Conservation (phyloP, 2,888 invertebrate species). For the Cylindroiulus punctatus region DNA sequence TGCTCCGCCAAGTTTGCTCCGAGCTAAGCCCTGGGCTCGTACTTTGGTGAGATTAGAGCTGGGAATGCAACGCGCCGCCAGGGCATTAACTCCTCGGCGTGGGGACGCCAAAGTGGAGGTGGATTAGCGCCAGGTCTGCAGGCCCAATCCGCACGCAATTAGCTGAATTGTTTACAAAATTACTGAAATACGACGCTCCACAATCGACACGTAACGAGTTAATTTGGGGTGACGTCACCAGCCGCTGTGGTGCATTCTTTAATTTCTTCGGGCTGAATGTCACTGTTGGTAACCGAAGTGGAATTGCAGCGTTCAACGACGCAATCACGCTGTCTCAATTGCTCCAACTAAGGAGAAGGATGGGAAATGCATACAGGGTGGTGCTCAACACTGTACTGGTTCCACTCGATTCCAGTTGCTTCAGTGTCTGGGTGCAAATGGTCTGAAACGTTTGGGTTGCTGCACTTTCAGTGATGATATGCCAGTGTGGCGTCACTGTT, state of each 20-base stretch:
- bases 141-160: conserved; percentile 42
- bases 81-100: background rate
- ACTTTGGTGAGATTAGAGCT: conserved; percentile 28
- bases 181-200: background rate
- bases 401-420: too few species aligned
- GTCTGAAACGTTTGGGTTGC: too few species aligned
- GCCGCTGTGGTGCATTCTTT: background rate
- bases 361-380: background rate
- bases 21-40: background rate
- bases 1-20: background rate
- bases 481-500: too few species aligned
- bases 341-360: background rate
- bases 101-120: background rate
- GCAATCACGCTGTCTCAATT: background rate
- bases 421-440: too few species aligned
- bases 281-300: background rate
- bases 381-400: too few species aligned
- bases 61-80: background rate
- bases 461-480: too few species aligned
- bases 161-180: conserved; percentile 42
- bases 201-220: conserved; percentile 43
- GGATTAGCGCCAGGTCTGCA: conserved; percentile 35
- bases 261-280: background rate
- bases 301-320: background rate
- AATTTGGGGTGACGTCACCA: conserved; percentile 4